Conservation (phyloP, 2,797 vertebrate species). For the Crenuchus spilurus region DNA sequence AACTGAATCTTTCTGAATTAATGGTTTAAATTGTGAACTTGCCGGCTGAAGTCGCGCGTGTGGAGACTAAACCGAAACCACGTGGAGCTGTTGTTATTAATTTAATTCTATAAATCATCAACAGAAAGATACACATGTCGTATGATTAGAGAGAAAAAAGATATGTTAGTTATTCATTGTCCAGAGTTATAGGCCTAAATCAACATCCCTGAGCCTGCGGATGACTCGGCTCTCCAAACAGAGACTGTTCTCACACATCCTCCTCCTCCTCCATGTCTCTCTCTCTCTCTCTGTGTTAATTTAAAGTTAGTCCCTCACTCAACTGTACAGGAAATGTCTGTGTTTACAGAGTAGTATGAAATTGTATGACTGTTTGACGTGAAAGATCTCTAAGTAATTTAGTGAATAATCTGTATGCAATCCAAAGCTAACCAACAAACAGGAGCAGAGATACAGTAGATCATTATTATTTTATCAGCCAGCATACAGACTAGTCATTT, state of each 20-base stretch:
- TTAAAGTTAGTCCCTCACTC: too few species aligned
- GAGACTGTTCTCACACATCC: conserved; percentile 1
- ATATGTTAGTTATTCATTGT: conserved; percentile 92
- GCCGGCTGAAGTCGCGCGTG: neutral
- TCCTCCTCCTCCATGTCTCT: too few species aligned
- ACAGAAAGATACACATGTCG: conserved; percentile 94
- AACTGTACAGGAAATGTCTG: too few species aligned
- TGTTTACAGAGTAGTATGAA: too few species aligned
- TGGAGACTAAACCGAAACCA: conserved; percentile 80
- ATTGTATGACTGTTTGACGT: too few species aligned
- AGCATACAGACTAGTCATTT: too few species aligned
- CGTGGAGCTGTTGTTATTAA: conserved; percentile 96
- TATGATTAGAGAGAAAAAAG: conserved; percentile 89
- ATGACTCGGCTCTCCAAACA: conserved; percentile 70
- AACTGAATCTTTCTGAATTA: neutral
- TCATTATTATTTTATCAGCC: too few species aligned
- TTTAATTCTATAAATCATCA: conserved; percentile 99
- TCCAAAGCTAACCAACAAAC: too few species aligned
- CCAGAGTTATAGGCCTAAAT: conserved; percentile 84
- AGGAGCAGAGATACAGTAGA: too few species aligned
- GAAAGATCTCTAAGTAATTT: too few species aligned
- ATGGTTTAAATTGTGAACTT: neutral
- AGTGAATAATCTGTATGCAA: too few species aligned
- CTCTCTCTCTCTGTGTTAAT: too few species aligned
- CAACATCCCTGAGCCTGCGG: conserved; percentile 71